Base-by-base conservation (phyloP, 2,888 invertebrate species). In the Macrophya annulata region DNA sequence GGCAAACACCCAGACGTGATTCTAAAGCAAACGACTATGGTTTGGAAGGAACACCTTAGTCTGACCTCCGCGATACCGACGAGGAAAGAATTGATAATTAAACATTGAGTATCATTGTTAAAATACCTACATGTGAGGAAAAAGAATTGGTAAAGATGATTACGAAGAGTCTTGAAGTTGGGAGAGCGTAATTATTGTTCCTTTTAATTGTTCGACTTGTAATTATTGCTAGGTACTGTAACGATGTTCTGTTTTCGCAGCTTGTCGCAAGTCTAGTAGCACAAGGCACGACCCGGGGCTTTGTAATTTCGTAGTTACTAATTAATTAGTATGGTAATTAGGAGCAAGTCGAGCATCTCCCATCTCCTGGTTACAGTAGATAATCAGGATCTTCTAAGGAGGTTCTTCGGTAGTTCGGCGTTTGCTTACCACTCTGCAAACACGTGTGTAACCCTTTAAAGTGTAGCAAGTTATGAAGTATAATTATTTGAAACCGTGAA, bases 321-420 rank as follows among this genome's bases (percentile, higher is more conserved):
- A 83, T 83, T 83, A 83, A 83, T 83, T 83, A 68, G 83, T 68
- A 83, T 83, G 83, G 65, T 83, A 83, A 83, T 83, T 68, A 83
- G 83, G 68, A 83, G 48, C 48, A 37, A 83, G 83, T 83, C 68
- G 45, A 83, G 48, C 83, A 48, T 83, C 40, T 81, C 68, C 83
- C 68, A 68, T 65, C 83, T 81, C 62, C 62, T 59, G 81, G 62
- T n/a, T 65, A 65, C 81, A 17, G 81, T 81, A 65, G 81, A 83
- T 71, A 68, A 68, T 83, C 83, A 68, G 68, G 51, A 68, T 62
- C 62, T 77, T 15, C n/a, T 40, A 21, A 81, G 81, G 62, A 68
- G 83, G 43, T 82, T 25, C 77, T 77, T 59, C n/a, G 55, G 9
- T n/a, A 21, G 10, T 59, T 40, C 55, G n/a, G 31, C 15, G 79